Conservation (phyloP, 1,140 invertebrate genomes). For the Bradysia coprophila region DNA sequence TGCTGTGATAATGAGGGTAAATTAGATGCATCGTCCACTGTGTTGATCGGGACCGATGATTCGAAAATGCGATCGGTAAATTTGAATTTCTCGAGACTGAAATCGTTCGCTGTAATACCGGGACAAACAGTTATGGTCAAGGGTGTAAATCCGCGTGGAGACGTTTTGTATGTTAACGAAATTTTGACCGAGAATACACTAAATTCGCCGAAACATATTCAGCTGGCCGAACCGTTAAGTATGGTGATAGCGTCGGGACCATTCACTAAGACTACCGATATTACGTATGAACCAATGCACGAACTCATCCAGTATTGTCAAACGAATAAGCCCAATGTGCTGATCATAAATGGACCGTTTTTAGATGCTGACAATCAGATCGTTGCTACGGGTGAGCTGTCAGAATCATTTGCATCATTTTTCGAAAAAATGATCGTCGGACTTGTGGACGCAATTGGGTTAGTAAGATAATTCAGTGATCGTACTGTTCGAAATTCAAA, state of each 20-base stretch:
- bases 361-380: constrained; percentile 47
- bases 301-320: constrained; percentile 52
- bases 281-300: constrained; percentile 61
- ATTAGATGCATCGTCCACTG: constrained; percentile 43
- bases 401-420: constrained; percentile 44
- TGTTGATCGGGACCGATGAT: constrained; percentile 46
- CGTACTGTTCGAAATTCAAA: constrained; percentile 5
- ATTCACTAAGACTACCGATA: constrained; percentile 54
- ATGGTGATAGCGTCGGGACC: constrained; percentile 66
- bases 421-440: constrained; percentile 49
- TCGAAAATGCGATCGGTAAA: constrained; percentile 22
- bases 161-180: constrained; percentile 43
- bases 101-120: constrained; percentile 60
- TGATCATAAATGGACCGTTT: constrained; percentile 70
- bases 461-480: constrained; percentile 9
- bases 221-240: constrained; percentile 33
- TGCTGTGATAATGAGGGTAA: constrained; percentile 51
- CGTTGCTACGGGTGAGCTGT: constrained; percentile 32
- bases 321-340: constrained; percentile 53
- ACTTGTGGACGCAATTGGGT: constrained; percentile 34
- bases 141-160: constrained; percentile 48
- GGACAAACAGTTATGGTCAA: constrained; percentile 64
- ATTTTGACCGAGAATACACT: constrained; percentile 30
- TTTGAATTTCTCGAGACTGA: constrained; percentile 39
- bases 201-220: constrained; percentile 9